Percentiles rank a stretch among this genome's conserved stretches.
Evolutionary conservation across 2,888 invertebrate genomes (phyloP).

Genomic region (Terebella lapidaria): DNA sequence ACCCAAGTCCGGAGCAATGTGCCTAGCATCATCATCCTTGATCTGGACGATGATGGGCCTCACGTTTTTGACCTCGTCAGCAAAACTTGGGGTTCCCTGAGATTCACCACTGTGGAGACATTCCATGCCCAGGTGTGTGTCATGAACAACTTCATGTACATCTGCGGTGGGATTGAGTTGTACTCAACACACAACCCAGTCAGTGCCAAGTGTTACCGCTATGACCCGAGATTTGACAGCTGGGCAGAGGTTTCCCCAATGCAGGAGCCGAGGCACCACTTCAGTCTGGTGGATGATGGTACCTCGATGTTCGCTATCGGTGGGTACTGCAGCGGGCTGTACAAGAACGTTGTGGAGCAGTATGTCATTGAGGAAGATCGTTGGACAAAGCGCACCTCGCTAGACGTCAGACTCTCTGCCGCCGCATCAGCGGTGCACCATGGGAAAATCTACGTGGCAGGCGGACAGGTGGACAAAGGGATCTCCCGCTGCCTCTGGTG

Average conservation of each 20-base stretch:
- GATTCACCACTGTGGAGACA: slow-evolving; percentile 6
- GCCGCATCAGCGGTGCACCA: slow-evolving; percentile 9
- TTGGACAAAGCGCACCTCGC: slow-evolving; percentile 5
- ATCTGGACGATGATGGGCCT: slow-evolving; percentile 14
- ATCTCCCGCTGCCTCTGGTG: slow-evolving; percentile 10
- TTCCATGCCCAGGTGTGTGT: slow-evolving; percentile 18
- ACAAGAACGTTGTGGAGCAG: slow-evolving; percentile 13
- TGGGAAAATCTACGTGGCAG: slow-evolving; percentile 11
- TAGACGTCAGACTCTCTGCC: slow-evolving; percentile 11
- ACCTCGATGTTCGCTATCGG: slow-evolving; percentile 14
- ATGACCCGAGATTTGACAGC: slow-evolving; percentile 14
- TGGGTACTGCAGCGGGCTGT: slow-evolving; percentile 13
- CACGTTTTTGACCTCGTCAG: slow-evolving; percentile 10
- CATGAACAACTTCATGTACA: slow-evolving; percentile 16
- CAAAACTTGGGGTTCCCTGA: slow-evolving; percentile 5
- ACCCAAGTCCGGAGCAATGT: slow-evolving; percentile 9
- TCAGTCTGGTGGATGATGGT: slow-evolving; percentile 7
- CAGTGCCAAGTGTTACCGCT: slow-evolving; percentile 14
- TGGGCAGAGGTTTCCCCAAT: slow-evolving; percentile 13
- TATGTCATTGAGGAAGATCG: slow-evolving; percentile 4
- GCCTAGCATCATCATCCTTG: slow-evolving; percentile 11
- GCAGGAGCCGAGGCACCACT: slow-evolving; percentile 16
- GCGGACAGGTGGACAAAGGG: slow-evolving; percentile 14
- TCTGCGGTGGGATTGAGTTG: slow-evolving; percentile 18
- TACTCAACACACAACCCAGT: slow-evolving; percentile 16